phyloP scores from a whole-genome alignment of 2,797 vertebrate species.

The Mus minutoides region DNA sequence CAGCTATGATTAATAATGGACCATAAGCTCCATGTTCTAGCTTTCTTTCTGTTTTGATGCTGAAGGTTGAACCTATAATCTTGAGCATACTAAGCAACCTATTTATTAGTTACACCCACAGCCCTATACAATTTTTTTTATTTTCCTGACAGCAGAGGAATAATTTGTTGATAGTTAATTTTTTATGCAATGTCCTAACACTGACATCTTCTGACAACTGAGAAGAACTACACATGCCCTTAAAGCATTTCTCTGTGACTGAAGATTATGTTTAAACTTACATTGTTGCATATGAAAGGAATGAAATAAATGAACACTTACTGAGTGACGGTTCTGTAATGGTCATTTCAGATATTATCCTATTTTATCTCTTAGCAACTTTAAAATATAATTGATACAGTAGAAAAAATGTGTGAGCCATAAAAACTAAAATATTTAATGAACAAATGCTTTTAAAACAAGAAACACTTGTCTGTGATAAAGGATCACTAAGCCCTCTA shows the following conservation, averaged over 20 bases:
- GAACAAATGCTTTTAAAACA: slow-evolving; percentile 54
- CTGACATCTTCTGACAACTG: slow-evolving; percentile 84
- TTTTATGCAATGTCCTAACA: slow-evolving; percentile 61
- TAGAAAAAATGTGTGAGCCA: neutral
- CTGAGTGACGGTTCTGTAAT: slow-evolving; percentile 18
- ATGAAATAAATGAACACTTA: slow-evolving; percentile 41
- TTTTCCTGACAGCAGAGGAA: slow-evolving; percentile 23
- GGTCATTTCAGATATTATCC: slow-evolving; percentile 9
- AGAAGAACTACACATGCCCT: slow-evolving; percentile 72
- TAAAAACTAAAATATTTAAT: slow-evolving; percentile 36
- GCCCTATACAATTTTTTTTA: slow-evolving; percentile 4
- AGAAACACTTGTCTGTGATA: neutral
- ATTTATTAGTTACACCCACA: neutral
- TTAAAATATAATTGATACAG: slow-evolving; percentile 49
- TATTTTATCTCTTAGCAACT: slow-evolving; percentile 30
- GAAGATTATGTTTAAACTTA: neutral
- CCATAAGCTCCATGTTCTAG: neutral
- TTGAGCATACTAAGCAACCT: neutral
- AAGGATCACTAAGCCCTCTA: neutral
- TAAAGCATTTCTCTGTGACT: neutral
- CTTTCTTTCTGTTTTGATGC: neutral
- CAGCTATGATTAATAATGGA: neutral
- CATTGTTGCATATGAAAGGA: slow-evolving; percentile 41
- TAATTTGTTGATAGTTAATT: neutral
- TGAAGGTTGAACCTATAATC: no score